Percentiles rank a stretch among this genome's conserved stretches.
Conservation (phyloP, 1,140 invertebrate genomes). For the Thaumetopoea pityocampa region DNA sequence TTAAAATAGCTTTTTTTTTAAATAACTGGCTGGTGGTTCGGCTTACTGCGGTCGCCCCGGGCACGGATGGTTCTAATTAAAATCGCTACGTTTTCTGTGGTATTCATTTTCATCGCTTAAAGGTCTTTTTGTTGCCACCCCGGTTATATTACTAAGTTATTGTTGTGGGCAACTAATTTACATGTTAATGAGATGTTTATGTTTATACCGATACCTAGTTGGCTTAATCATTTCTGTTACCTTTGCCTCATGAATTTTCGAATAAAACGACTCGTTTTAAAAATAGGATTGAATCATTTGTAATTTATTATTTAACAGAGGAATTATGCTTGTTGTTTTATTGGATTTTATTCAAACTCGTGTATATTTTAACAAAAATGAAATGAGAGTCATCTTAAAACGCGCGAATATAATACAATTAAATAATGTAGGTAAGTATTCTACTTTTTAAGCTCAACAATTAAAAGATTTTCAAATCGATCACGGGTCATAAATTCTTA, state of each 20-base stretch:
- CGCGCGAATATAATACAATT: no score
- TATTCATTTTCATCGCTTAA: slow-evolving; percentile 69
- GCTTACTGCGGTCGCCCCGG: slow-evolving; percentile 49
- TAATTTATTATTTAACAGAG: no score
- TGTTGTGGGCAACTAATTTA: slow-evolving; percentile 66
- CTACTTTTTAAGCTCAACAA: no score
- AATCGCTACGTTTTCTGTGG: slow-evolving; percentile 60
- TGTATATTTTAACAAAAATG: no score
- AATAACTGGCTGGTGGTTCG: slow-evolving; percentile 32
- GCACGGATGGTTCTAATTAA: slow-evolving; percentile 64
- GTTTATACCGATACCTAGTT: slow-evolving; percentile 34
- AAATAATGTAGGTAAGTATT: no score
- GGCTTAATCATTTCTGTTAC: slow-evolving; percentile 18
- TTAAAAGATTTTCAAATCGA: no score
- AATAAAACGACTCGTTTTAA: no score
- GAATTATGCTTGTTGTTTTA: no score
- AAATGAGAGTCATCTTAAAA: no score
- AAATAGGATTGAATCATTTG: no score
- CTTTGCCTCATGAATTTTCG: slow-evolving; percentile 13
- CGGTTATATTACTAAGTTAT: slow-evolving; percentile 58
- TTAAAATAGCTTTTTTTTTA: slow-evolving; percentile 55
- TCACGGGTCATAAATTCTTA: no score
- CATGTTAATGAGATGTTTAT: slow-evolving; percentile 67
- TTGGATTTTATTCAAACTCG: no score
- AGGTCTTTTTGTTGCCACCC: slow-evolving; percentile 60